These are phyloP conservation scores for Dryocosmus kuriphilus DNA, from an alignment of 2,888 invertebrate genomes.

Conservation along the genomic window DNA sequence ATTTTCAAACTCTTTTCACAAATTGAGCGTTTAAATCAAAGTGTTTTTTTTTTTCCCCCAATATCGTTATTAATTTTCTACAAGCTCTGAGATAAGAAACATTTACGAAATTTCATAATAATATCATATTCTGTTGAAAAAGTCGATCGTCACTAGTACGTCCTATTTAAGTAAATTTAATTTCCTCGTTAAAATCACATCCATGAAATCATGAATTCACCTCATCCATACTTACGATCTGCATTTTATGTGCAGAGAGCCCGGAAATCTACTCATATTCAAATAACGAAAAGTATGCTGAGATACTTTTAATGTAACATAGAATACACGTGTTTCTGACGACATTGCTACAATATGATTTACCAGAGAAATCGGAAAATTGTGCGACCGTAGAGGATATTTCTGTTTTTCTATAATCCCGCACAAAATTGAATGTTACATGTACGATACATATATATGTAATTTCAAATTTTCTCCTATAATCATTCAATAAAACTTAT, in stretches of 20 bases:
- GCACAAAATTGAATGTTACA: no score
- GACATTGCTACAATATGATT: constrained; percentile 17
- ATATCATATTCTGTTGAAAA: not conserved
- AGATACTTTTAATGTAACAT: constrained; percentile 27
- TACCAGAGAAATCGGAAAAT: constrained; percentile 10
- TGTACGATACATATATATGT: no score
- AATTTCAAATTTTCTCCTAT: no score
- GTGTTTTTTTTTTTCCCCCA: no score
- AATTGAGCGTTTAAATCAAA: no score
- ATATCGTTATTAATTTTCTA: no score
- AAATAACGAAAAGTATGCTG: constrained; percentile 1
- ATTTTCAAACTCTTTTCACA: no score
- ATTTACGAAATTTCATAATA: not conserved
- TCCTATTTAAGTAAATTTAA: constrained; percentile 18
- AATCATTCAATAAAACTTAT: no score
- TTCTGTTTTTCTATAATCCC: no score
- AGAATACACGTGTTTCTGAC: constrained; percentile 27
- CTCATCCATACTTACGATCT: not conserved
- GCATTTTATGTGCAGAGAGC: constrained; percentile 13
- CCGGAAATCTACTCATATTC: not conserved
- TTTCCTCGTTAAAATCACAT: constrained; percentile 22
- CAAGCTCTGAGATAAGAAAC: not conserved
- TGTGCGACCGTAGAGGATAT: constrained; percentile 36
- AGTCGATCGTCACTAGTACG: not conserved
- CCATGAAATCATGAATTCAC: constrained; percentile 18